phyloP scores from a whole-genome alignment of 1,140 invertebrate species.

The Nomia melanderi region DNA sequence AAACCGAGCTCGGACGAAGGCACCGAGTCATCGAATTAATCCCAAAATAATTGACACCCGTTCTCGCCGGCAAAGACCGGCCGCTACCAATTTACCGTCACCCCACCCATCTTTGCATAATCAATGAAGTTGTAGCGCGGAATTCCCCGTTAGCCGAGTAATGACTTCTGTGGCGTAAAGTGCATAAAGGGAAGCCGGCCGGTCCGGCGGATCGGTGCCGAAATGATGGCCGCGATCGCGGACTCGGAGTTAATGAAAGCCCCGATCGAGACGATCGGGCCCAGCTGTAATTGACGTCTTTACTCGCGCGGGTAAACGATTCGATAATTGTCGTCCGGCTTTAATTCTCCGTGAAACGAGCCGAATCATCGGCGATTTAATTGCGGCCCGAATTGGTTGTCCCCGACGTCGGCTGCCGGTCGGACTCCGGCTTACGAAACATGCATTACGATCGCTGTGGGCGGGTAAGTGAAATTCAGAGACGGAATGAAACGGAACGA shows the following conservation, averaged over 20 bases:
- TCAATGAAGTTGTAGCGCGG: constrained; percentile 53
- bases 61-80: constrained; percentile 2
- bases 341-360: constrained; percentile 9
- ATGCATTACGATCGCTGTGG: background rate
- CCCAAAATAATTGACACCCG: constrained; percentile 58
- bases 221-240: constrained; percentile 29
- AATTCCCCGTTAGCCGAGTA: constrained; percentile 39
- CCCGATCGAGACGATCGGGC: constrained; percentile 33
- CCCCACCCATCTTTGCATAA: constrained; percentile 53
- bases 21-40: constrained; percentile 45
- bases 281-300: constrained; percentile 62
- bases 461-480: background rate
- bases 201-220: background rate
- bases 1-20: constrained; percentile 28
- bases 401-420: too few species aligned
- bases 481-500: too few species aligned
- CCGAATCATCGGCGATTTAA: background rate
- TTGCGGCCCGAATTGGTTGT: background rate
- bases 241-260: constrained; percentile 59
- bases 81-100: background rate
- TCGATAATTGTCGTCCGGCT: constrained; percentile 3
- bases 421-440: background rate
- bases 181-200: constrained; percentile 19
- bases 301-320: constrained; percentile 13
- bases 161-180: constrained; percentile 11